phyloP scores from a whole-genome alignment of 2,797 vertebrate genomes.

The Emys orbicularis region DNA sequence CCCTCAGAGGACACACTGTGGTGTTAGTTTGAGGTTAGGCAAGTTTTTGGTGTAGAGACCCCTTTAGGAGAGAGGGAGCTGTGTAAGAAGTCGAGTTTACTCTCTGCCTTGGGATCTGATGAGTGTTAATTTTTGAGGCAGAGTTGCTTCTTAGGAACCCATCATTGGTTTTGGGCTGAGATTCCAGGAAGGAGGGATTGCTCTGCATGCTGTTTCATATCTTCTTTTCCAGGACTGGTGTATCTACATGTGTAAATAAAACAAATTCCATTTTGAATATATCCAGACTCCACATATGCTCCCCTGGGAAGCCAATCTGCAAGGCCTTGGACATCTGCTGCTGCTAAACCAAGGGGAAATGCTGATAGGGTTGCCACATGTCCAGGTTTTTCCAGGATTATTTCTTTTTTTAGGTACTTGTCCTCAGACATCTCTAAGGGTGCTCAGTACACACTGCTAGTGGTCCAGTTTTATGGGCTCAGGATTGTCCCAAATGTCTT shows the following conservation, averaged over 20 bases:
- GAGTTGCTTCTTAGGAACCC: not conserved
- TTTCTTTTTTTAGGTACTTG: not conserved
- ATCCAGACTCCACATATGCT: not conserved
- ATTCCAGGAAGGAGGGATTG: not conserved
- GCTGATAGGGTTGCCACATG: not conserved
- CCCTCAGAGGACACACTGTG: not conserved
- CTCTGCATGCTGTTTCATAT: not conserved
- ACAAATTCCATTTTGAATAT: not conserved
- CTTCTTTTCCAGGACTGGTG: not conserved
- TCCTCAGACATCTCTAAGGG: not conserved
- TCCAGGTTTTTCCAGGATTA: not conserved
- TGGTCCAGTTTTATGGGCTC: not conserved
- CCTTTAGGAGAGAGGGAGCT: not conserved
- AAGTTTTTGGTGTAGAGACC: not conserved
- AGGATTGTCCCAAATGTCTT: not conserved
- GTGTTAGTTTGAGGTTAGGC: not conserved
- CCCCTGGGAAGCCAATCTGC: too few species aligned
- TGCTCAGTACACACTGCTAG: not conserved
- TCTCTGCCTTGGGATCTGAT: not conserved
- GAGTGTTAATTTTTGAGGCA: not conserved
- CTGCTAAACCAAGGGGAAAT: not conserved
- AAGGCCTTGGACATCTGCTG: not conserved
- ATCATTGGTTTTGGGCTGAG: not conserved
- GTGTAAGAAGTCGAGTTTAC: accelerated
- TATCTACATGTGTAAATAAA: not conserved